Percentiles rank a stretch among this genome's conserved stretches.
phyloP scores from a whole-genome alignment of 2,113 vertebrate genomes.

The Prunella fulvescens region DNA sequence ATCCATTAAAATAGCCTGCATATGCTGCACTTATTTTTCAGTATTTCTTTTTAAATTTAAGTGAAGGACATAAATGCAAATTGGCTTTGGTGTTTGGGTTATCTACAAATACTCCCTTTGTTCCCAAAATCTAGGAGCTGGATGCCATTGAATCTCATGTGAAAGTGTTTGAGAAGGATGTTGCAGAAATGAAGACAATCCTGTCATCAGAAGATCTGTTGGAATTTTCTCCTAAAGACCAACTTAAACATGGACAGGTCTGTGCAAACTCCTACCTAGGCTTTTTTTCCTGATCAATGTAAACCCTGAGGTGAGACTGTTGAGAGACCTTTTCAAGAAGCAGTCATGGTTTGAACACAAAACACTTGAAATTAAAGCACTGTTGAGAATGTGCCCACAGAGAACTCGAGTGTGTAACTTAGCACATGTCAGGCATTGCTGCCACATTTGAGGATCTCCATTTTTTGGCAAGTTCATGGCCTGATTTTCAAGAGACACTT shows the following conservation, averaged over 20 bases:
- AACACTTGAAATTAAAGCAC: neutral
- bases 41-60: neutral
- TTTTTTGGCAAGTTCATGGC: neutral
- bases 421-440: neutral
- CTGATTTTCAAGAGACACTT: neutral
- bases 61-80: neutral
- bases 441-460: neutral
- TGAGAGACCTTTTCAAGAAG: neutral
- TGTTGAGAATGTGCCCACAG: neutral
- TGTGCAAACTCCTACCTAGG: neutral
- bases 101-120: neutral
- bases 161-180: slow-evolving; percentile 81
- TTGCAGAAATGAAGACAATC: slow-evolving; percentile 80
- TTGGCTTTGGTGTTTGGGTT: neutral
- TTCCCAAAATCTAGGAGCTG: slow-evolving; percentile 79
- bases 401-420: accelerated
- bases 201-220: slow-evolving; percentile 82
- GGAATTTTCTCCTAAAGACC: slow-evolving; percentile 80
- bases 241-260: slow-evolving; percentile 84
- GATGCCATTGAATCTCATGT: slow-evolving; percentile 86
- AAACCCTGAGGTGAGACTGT: neutral
- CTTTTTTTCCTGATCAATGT: neutral
- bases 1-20: neutral
- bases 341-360: neutral
- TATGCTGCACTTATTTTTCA: neutral